Percentiles rank a stretch among this genome's conserved stretches.
Conservation (phyloP, 2,797 vertebrate genomes). For the Crypturellus tataupa region DNA sequence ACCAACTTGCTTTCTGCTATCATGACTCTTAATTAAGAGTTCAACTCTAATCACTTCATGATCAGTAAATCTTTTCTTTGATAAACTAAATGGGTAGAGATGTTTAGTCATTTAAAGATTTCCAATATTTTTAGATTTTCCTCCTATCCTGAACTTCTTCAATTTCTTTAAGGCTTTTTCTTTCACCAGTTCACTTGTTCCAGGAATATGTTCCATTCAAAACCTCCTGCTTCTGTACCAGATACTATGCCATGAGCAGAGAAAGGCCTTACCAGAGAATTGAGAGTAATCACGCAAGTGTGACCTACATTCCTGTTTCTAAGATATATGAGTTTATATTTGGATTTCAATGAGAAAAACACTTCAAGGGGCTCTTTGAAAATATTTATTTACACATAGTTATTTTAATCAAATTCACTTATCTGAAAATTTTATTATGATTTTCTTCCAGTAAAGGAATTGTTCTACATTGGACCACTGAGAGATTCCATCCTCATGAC, state of each 20-base stretch:
- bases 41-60: neutral
- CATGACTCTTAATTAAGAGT: neutral
- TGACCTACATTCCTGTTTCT: neutral
- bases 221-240: neutral
- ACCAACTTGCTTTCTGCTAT: neutral
- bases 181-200: neutral
- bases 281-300: neutral
- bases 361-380: neutral
- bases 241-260: neutral
- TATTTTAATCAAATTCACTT: neutral
- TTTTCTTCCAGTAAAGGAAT: constrained; percentile 1
- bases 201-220: neutral
- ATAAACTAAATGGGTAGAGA: neutral
- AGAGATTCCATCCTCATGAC: neutral
- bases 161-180: neutral
- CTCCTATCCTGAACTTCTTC: neutral
- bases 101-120: neutral
- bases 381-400: neutral
- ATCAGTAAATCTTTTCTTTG: neutral
- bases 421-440: neutral
- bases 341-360: constrained; percentile 5
- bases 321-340: neutral
- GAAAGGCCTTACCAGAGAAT: neutral
- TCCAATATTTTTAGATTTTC: rapidly evolving
- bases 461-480: neutral